Evolutionary conservation across 2,113 vertebrate species (phyloP).

Genomic region (Eretmochelys imbricata): DNA sequence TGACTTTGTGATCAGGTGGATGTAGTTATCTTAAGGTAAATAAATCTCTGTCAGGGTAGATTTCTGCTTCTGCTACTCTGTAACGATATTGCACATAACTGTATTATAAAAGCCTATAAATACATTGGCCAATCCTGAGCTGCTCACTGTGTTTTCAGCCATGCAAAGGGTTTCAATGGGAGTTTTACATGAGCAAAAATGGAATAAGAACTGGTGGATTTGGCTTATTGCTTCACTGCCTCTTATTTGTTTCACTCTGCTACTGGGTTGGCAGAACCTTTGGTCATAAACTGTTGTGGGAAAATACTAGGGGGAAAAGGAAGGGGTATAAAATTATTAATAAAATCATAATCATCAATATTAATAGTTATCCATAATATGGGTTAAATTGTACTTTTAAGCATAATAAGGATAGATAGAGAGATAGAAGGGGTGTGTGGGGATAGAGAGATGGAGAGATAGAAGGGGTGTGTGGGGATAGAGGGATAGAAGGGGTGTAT

Average conservation of each 20-base stretch:
- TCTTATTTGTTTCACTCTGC: neutral
- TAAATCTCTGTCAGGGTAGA: neutral
- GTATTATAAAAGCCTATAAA: neutral
- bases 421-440: neutral
- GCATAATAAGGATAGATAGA: neutral
- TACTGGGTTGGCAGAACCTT: neutral
- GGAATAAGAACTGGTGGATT: fast-evolving
- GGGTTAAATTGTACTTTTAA: neutral
- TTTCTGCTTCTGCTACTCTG: neutral
- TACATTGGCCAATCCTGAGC: neutral
- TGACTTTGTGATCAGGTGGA: neutral
- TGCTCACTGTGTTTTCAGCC: neutral
- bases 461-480: too few species aligned
- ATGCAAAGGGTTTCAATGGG: neutral
- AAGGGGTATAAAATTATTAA: neutral
- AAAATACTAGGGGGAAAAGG: neutral
- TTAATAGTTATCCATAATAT: neutral
- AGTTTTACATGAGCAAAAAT: neutral
- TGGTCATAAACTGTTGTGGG: neutral
- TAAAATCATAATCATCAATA: neutral
- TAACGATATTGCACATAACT: neutral
- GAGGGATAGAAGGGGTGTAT: too few species aligned
- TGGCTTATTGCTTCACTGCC: neutral
- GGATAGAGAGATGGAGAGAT: too few species aligned
- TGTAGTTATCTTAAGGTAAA: neutral